phyloP scores from a whole-genome alignment of 2,888 invertebrate species.

The Colletes collaris region DNA sequence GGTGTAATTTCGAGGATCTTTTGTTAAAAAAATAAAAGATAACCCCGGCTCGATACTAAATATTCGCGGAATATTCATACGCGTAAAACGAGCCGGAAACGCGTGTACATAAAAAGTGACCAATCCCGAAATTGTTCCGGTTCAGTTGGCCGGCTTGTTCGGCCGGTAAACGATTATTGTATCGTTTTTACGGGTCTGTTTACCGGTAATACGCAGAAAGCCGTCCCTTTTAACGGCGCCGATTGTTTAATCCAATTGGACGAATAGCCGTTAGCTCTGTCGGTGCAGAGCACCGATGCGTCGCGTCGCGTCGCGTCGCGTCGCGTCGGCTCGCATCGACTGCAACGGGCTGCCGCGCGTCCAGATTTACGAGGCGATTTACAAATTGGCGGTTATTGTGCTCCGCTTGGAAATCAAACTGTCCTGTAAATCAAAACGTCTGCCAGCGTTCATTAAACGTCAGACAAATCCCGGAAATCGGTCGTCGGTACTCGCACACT shows the following conservation, averaged over 20 bases:
- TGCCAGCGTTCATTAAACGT: constrained; percentile 81
- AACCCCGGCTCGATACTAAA: not conserved
- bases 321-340: constrained; percentile 3
- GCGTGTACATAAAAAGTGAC: not conserved
- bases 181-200: constrained; percentile 51
- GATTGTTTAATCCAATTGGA: constrained; percentile 77
- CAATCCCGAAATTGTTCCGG: constrained; percentile 14
- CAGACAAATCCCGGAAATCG: constrained; percentile 75
- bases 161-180: constrained; percentile 14
- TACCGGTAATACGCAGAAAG: constrained; percentile 34
- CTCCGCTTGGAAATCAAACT: constrained; percentile 80
- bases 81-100: not conserved
- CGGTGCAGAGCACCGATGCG: constrained; percentile 39
- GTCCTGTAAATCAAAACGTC: constrained; percentile 82
- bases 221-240: constrained; percentile 62
- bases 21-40: too few species aligned
- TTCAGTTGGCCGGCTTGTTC: too few species aligned
- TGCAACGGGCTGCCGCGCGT: constrained; percentile 46
- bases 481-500: constrained; percentile 45
- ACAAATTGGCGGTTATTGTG: constrained; percentile 83
- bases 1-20: too few species aligned
- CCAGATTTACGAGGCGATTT: constrained; percentile 82
- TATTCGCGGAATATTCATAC: not conserved
- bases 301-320: constrained; percentile 33
- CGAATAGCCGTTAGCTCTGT: constrained; percentile 67